phyloP scores from a whole-genome alignment of 2,888 invertebrate species.

The Standfussiana lucernea region DNA sequence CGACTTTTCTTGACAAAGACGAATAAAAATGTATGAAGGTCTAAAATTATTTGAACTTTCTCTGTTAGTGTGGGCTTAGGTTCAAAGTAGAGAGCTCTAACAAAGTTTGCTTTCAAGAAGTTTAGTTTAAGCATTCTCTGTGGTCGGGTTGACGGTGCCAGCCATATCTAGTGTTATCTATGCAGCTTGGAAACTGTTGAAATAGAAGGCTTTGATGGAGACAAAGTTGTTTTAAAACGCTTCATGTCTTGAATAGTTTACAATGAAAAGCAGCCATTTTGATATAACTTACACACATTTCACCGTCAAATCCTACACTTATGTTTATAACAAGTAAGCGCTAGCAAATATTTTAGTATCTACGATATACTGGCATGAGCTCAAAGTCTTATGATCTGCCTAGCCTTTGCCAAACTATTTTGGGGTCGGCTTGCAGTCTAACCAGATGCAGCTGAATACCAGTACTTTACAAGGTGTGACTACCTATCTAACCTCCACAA shows the following conservation, averaged over 20 bases:
- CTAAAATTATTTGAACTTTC: constrained; percentile 13
- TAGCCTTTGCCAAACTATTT: neutral
- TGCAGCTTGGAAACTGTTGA: neutral
- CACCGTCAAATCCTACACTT: neutral
- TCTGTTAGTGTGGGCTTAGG: constrained; percentile 4
- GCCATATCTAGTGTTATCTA: neutral
- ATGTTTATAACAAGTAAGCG: neutral
- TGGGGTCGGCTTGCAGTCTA: neutral
- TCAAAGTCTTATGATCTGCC: neutral
- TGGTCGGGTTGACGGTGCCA: neutral
- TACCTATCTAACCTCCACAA: neutral
- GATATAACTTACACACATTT: neutral
- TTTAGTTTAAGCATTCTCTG: neutral
- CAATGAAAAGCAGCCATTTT: no score
- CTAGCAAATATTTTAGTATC: neutral
- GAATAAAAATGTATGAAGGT: constrained; percentile 22
- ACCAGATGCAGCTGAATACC: neutral
- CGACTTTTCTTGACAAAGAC: constrained; percentile 14
- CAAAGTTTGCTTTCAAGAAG: neutral
- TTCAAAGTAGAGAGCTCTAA: neutral
- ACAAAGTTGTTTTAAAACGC: neutral
- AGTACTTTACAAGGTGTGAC: neutral
- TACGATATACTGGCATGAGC: neutral
- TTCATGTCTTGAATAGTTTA: neutral
- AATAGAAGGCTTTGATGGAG: neutral